phyloP scores from a whole-genome alignment of 2,113 vertebrate species.

The Acanthochromis polyacanthus region DNA sequence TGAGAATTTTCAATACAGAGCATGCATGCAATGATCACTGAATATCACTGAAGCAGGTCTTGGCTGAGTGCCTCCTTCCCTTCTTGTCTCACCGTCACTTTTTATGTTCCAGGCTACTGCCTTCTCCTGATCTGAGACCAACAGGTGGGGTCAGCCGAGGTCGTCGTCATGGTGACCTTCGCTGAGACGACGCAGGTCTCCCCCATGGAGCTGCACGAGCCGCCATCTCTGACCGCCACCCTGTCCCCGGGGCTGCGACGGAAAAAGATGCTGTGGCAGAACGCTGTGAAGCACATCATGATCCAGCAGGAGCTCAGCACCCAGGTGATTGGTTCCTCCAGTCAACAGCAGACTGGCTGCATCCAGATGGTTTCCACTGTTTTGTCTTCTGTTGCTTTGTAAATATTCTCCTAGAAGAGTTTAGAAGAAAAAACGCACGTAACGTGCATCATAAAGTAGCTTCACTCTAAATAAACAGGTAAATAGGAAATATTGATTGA shows the following conservation, averaged over 20 bases:
- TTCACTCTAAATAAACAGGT: constrained; percentile 73
- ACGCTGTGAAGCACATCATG: constrained; percentile 83
- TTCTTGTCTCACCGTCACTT: not conserved
- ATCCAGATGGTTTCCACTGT: not conserved
- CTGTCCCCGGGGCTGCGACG: constrained; percentile 77
- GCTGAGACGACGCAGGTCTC: constrained; percentile 59
- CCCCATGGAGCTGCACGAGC: constrained; percentile 63
- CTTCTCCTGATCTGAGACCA: constrained; percentile 54
- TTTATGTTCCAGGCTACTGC: constrained; percentile 14
- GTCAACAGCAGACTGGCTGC: not conserved
- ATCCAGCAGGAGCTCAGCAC: constrained; percentile 75
- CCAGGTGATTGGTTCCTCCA: constrained; percentile 60
- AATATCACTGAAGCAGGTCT: no score
- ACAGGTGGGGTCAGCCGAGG: constrained; percentile 35
- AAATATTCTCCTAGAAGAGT: not conserved
- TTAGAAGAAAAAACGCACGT: not conserved
- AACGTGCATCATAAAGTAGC: constrained; percentile 44
- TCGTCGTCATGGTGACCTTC: constrained; percentile 78
- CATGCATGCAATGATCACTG: no score
- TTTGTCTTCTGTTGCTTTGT: constrained; percentile 1
- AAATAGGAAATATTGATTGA: constrained; percentile 13
- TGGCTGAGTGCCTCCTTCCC: not conserved
- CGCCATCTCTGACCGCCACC: constrained; percentile 34
- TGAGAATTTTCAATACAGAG: no score
- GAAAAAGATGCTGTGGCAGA: constrained; percentile 84